Evolutionary conservation across 2,888 invertebrate species (phyloP).

Genomic region (Choristoneura rosaceana): DNA sequence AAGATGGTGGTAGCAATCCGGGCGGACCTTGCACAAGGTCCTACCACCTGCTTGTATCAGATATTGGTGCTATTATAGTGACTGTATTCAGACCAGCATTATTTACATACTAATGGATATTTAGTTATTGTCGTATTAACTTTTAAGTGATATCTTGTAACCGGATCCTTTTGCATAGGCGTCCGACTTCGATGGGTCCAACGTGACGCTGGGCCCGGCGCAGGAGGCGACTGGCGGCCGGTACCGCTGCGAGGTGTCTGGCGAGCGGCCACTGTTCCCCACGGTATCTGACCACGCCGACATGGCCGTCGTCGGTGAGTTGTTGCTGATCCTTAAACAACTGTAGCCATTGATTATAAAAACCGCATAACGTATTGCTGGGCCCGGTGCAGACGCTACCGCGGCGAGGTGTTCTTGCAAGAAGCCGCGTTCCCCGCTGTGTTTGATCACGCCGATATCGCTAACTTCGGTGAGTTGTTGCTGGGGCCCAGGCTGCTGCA

Average conservation of each 20-base stretch:
- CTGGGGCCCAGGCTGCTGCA: neutral
- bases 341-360: neutral
- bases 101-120: no score
- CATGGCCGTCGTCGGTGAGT: conserved; percentile 88
- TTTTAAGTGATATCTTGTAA: neutral
- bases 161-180: conserved; percentile 66
- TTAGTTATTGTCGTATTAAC: no score
- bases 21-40: no score
- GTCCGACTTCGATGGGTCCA: conserved; percentile 83
- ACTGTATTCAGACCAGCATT: no score
- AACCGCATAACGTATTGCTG: conserved; percentile 76
- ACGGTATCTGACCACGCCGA: conserved; percentile 89
- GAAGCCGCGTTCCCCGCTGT: conserved; percentile 89
- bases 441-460: conserved; percentile 88
- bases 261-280: conserved; percentile 89
- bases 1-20: no score
- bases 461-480: conserved; percentile 86
- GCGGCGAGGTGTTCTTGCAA: conserved; percentile 90
- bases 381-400: conserved; percentile 86
- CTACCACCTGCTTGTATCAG: no score
- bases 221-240: conserved; percentile 87
- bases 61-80: no score
- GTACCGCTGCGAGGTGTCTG: conserved; percentile 90
- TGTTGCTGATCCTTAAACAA: neutral
- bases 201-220: conserved; percentile 86